Conservation (phyloP, 23 tunicate genomes). For the Corella eumyota region DNA sequence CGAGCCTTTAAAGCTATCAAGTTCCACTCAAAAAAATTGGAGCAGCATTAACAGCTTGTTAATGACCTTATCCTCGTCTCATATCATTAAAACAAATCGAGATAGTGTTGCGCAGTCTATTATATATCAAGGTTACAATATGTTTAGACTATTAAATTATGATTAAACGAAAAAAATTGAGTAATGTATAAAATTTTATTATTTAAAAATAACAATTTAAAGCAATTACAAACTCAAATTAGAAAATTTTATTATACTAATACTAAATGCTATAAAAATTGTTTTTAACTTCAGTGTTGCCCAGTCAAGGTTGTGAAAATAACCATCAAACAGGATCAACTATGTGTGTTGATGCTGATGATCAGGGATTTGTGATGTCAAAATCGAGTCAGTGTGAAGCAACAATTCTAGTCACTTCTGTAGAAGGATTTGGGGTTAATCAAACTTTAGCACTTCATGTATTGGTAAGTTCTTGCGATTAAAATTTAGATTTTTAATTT, state of each 20-base stretch:
- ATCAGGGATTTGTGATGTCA: constrained; percentile 27
- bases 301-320: no score
- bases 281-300: no score
- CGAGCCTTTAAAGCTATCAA: constrained; percentile 23
- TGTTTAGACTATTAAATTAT: no score
- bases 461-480: constrained; percentile 14
- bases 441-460: constrained; percentile 69
- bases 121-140: constrained; percentile 38
- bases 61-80: constrained; percentile 40
- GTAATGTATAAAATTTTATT: not conserved
- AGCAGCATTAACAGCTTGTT: constrained; percentile 42
- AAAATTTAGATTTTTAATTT: not conserved
- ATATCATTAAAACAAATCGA: constrained; percentile 42
- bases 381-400: constrained; percentile 48
- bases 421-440: constrained; percentile 51
- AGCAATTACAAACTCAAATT: no score
- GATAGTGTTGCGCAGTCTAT: constrained; percentile 47
- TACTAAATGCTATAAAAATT: no score
- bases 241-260: no score
- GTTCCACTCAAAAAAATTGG: constrained; percentile 27
- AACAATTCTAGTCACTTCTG: constrained; percentile 50
- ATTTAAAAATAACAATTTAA: no score
- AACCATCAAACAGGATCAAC: not conserved
- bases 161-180: no score
- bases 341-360: not conserved